Percentiles rank a stretch among this genome's conserved stretches.
phyloP scores from a whole-genome alignment of 2,113 vertebrate genomes.

The Campylorhamphus procurvoides region DNA sequence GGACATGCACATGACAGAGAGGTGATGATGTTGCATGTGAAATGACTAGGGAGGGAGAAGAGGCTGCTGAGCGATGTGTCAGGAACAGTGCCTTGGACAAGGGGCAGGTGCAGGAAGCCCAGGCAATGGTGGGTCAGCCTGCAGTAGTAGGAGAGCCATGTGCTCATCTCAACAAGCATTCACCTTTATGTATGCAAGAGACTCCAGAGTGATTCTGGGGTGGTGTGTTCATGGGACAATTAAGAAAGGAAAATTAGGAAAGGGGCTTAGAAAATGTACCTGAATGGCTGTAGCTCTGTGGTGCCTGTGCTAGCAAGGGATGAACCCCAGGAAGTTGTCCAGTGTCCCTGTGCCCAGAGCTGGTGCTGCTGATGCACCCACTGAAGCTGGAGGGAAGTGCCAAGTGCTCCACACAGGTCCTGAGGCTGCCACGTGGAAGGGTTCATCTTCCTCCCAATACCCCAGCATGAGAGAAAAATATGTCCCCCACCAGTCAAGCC shows the following conservation, averaged over 20 bases:
- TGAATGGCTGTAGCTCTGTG: neutral
- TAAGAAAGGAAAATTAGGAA: neutral
- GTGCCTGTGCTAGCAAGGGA: neutral
- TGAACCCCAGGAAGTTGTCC: neutral
- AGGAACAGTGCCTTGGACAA: neutral
- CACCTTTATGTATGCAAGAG: neutral
- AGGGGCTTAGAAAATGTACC: neutral
- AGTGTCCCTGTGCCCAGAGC: neutral
- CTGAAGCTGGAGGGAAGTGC: neutral
- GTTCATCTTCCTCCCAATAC: neutral
- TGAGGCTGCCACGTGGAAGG: neutral
- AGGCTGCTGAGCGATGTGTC: neutral
- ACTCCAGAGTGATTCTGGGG: no score
- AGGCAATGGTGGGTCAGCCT: neutral
- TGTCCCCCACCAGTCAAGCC: fast-evolving
- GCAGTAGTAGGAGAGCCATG: neutral
- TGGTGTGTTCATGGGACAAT: fast-evolving
- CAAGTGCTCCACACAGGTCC: neutral
- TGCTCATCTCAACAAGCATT: neutral
- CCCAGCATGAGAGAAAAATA: neutral
- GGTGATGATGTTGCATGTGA: neutral
- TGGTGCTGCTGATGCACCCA: neutral
- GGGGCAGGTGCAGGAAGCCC: neutral
- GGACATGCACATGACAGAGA: neutral
- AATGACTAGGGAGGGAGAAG: neutral